Base-by-base conservation (phyloP, 2,888 invertebrate species). In the Hypsopygia costalis region DNA sequence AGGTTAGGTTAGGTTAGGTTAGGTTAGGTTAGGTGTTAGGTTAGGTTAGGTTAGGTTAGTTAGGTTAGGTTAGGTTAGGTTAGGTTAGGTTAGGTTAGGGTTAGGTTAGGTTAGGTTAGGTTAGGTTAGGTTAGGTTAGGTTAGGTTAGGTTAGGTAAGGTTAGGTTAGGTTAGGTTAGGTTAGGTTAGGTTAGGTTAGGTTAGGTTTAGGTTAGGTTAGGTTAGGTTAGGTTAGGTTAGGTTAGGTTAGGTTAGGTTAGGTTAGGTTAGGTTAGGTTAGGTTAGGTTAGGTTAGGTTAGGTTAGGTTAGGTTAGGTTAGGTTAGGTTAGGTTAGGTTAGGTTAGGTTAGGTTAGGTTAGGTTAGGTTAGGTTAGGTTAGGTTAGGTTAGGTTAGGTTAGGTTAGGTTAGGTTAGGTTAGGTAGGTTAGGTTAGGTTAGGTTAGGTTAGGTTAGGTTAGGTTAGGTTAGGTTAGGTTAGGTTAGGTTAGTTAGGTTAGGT, bases 401-500 rank as follows among this genome's bases (percentile, higher is more conserved):
- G 42, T 41, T 41, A 27, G 34, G 41, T 35, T 35, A 35, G 35
- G 35, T 35, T 34, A 22, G 34, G 21, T 31, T 38, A 35, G 41
- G 36, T 44, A 41, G 44, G 40, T 45, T 41, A 46, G 41, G 46
- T 46, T 46, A 36, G 40, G 44, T 41, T 42, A 46, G 40, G 43
- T 42, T 44, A 36, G 40, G 35, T 40, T 48, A 40, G 48, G 43
- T 47, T 47, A 47, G 47, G 43, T 47, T 46, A 40, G 43, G 40
- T 42, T 42, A 40, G 47, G 44, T 44, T 44, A 48, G 44, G 47
- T 44, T 44, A 47, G 43, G 47, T 44, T 44, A 44, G 44, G 44
- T 42, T 44, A 47, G 42, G 47, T 44, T 47, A 44, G 46, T 49
- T 49, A 46, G 46, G 46, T 49, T 49, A 49, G 44, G 47, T 31